These are phyloP conservation scores for Caenorhabditis briggsae DNA, from an alignment of 1,140 invertebrate genomes.

Conservation along the genomic window DNA sequence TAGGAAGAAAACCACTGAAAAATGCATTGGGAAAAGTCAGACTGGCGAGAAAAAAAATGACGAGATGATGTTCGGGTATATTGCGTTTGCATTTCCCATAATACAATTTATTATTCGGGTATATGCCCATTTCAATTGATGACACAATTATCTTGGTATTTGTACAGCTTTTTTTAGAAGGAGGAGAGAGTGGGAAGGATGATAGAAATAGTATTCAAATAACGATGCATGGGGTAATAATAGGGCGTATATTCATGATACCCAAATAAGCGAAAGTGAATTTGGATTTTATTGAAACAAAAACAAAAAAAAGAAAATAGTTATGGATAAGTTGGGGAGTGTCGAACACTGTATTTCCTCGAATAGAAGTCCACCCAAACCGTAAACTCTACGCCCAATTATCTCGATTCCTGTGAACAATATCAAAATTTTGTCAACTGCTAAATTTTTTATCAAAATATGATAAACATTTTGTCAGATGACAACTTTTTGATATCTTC, in stretches of 20 bases:
- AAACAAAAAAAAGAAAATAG: no score
- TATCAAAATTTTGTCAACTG: no score
- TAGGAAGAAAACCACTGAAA: not conserved
- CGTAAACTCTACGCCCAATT: no score
- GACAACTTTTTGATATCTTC: no score
- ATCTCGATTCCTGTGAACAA: no score
- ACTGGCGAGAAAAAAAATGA: not conserved
- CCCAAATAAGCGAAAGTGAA: not conserved
- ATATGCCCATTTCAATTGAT: not conserved
- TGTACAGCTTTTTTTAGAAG: slow-evolving; percentile 27
- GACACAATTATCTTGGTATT: slow-evolving; percentile 25
- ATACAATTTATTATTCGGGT: slow-evolving; percentile 43
- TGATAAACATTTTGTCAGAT: no score
- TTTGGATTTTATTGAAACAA: no score
- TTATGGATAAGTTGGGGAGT: no score
- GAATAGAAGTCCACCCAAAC: no score
- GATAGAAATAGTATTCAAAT: not conserved
- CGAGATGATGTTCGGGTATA: not conserved
- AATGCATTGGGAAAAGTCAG: not conserved
- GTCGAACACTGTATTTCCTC: no score
- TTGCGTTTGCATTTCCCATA: not conserved
- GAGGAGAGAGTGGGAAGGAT: not conserved
- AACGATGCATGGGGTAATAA: not conserved
- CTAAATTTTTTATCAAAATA: no score
- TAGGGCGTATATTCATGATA: not conserved